Base-by-base conservation (phyloP, 2,113 vertebrate genomes). In the Lota lota region DNA sequence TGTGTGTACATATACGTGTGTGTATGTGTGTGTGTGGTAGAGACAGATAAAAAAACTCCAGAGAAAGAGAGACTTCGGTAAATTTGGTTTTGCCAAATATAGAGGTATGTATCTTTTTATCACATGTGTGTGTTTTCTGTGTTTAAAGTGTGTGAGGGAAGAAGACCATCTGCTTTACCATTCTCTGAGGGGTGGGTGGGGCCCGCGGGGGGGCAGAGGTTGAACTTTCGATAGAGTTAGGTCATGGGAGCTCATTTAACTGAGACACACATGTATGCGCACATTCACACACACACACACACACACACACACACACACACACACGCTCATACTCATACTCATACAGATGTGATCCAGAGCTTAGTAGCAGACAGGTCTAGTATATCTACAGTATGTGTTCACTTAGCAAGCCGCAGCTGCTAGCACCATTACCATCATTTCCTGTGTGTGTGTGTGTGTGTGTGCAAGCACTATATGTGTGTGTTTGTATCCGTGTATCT, bases 351-450 rank as follows among this genome's bases (percentile, higher is more conserved):
- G 86, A 89, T 86, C 83, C 79, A 78, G 50, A 83, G 78, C 87
- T 83, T 75, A 83, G 73, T 80, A 64, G 70, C 83, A 80, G 74
- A 79, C 77, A 17, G 79, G 81, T 79, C 74, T 76, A 73, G 69
- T 73, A 74, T 79, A 88, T 81, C 85, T 83, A 64, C 80, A 83
- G 79, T 85, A 83, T 90, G 86, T 83, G 80, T 91, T 90, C 88
- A 86, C 88, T 89, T 92, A 87, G 77, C 79, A 74, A 87, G 67
- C 67, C 82, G 76, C 90, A 91, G 89, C 90, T 92, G 91, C 88
- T 90, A 86, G 82, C 84, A 66, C 84, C 83, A 89, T 89, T 88
- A 88, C 76, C 79, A 77, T 76, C 80, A 83, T 87, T 89, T 88
- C 82, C 82, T 88, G 80, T 81, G 79, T 82, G 78, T 70, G 71